A percentile compares a stretch with the other conserved stretches of the same genome.
phyloP scores from a whole-genome alignment of 2,797 vertebrate species.

The Cuculus canorus region DNA sequence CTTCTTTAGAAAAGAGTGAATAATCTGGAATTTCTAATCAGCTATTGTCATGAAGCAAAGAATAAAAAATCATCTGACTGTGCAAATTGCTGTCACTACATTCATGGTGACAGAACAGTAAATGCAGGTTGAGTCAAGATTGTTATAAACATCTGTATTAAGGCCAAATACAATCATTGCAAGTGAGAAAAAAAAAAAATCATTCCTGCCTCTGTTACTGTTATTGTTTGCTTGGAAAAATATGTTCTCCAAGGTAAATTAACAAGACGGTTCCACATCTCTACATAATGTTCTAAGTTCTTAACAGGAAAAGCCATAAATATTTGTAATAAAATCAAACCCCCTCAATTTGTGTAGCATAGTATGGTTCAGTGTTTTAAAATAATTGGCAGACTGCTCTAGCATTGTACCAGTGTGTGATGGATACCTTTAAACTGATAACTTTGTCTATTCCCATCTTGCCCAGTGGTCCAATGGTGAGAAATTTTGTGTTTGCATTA shows the following conservation, averaged over 20 bases:
- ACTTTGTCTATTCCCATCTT: not conserved
- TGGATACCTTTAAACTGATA: constrained; percentile 19
- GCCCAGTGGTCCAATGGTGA: not conserved
- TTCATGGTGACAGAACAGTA: not conserved
- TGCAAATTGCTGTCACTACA: not conserved
- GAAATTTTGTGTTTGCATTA: not conserved
- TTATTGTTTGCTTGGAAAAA: not conserved
- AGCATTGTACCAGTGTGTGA: not conserved
- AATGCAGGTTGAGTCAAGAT: not conserved
- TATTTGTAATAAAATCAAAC: not conserved
- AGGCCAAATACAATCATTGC: not conserved
- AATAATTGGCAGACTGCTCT: constrained; percentile 6
- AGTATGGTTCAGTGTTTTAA: not conserved
- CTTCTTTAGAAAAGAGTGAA: not conserved
- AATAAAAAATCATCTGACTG: not conserved
- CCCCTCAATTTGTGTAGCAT: not conserved
- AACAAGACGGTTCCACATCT: not conserved
- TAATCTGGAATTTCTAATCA: not conserved
- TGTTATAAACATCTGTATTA: not conserved
- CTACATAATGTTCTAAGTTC: not conserved
- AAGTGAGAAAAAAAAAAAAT: not conserved
- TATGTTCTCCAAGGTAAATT: not conserved
- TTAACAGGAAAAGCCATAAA: not conserved
- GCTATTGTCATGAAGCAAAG: not conserved
- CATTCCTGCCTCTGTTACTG: not conserved